Percentiles rank a stretch among this genome's conserved stretches.
Conservation (phyloP, 1,140 invertebrate species). For the Sycophila sp. region DNA sequence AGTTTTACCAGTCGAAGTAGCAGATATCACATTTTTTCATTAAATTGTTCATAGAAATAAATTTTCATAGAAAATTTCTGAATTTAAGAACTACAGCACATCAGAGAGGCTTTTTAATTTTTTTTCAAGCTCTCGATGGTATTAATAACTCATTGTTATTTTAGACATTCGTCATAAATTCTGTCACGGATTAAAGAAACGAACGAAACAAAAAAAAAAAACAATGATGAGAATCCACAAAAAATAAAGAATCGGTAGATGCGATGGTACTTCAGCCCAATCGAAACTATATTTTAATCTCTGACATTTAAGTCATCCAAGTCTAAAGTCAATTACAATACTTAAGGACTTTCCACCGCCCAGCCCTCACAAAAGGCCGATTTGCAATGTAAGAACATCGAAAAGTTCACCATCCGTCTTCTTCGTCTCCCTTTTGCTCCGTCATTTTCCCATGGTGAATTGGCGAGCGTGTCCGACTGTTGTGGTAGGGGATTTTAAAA, state of each 20-base stretch:
- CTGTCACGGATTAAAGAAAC: neutral
- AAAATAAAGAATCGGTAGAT: neutral
- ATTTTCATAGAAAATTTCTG: too few relatives aligned
- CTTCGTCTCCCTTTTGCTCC: neutral
- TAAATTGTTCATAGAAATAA: too few relatives aligned
- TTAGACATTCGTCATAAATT: neutral
- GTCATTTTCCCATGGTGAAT: neutral
- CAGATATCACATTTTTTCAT: too few relatives aligned
- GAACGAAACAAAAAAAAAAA: neutral
- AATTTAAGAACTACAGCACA: too few relatives aligned
- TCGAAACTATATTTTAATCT: slow-evolving; percentile 14
- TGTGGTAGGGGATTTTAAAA: neutral
- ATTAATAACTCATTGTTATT: neutral
- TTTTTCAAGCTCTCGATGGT: neutral
- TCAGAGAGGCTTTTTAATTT: too few relatives aligned
- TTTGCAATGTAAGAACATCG: neutral
- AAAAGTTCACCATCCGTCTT: too few relatives aligned
- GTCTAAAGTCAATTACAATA: slow-evolving; percentile 14
- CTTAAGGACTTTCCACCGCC: neutral
- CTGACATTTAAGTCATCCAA: neutral
- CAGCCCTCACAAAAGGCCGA: neutral
- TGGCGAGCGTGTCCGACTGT: neutral
- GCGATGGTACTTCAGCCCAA: neutral
- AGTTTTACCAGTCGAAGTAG: too few relatives aligned
- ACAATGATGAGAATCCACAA: neutral